Conservation (phyloP, 2,797 vertebrate genomes). For the Parauchenoglanis punctatus region DNA sequence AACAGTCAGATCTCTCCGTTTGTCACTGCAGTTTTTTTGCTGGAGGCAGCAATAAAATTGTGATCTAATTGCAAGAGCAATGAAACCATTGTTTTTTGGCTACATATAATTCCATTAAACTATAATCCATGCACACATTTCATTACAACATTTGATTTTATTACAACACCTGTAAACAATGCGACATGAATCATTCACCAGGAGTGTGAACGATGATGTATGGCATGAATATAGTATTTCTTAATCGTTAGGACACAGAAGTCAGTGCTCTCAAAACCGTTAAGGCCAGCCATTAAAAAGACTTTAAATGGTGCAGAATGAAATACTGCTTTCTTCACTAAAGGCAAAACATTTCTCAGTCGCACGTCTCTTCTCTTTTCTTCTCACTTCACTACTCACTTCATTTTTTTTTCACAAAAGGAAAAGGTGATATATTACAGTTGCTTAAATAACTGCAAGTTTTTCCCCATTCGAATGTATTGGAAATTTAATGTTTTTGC, state of each 20-base stretch:
- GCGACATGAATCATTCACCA: conserved; percentile 33
- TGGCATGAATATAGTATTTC: conserved; percentile 14
- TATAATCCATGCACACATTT: conserved; percentile 12
- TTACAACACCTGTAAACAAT: too few species aligned
- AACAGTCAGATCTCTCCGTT: conserved; percentile 31
- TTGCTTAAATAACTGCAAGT: neutral
- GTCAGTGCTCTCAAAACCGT: neutral
- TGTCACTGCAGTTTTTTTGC: conserved; percentile 42
- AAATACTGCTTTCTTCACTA: conserved; percentile 4
- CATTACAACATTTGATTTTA: neutral
- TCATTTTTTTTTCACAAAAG: neutral
- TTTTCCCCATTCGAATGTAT: neutral
- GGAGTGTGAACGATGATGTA: conserved; percentile 21
- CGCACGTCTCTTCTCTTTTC: neutral
- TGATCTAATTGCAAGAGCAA: conserved; percentile 37
- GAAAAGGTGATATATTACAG: neutral
- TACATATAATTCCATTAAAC: conserved; percentile 40
- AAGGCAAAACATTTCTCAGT: neutral
- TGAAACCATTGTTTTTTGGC: conserved; percentile 35
- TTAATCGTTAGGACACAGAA: conserved; percentile 12
- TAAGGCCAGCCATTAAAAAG: neutral
- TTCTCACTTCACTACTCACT: neutral
- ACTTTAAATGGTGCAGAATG: neutral
- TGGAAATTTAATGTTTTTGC: neutral
- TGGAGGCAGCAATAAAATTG: conserved; percentile 39